Base-by-base conservation (phyloP, 2,113 vertebrate species). In the Cavia porcellus region DNA sequence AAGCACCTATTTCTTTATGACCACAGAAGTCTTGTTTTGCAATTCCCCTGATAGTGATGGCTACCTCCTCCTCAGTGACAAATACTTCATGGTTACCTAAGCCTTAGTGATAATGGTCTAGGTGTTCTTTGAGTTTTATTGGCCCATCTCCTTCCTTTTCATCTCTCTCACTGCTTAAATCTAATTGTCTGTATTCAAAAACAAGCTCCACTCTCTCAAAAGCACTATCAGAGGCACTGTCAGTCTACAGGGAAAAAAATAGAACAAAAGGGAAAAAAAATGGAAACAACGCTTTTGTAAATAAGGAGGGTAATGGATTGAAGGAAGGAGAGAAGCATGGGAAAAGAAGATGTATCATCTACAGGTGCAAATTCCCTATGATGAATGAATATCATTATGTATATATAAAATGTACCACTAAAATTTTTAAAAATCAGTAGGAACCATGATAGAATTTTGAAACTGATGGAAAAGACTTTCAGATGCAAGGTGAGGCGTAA, bases 151-250 rank as follows among this genome's bases (percentile, higher is more conserved):
- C 95, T 94, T 92, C 83, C 86, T 45, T 93, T 94, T 84, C 0
- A 0, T 81, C 90, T 91, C 96, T 95, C 89, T 95, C 95, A 77
- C 93, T 92, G 94, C 84, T 94, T 94, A 96, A 47, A 96, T 88
- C 92, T 97, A 98, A 98, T 98, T 97, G 97, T 97, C 98, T 98
- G 96, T 77, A 98, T 95, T 90, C 97, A 95, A 70, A 98, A 98
- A 97, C 93, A 98, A 98, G 92, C 95, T 97, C 97, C 86, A 97
- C 97, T 96, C 98, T 98, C 98, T 98, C 97, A 82, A 96, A 96
- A 93, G 94, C 93, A 75, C 92, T 82, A 95, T 98, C 98, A 98
- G 97, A 98, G 92, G 79, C 74, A 42, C 97, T 97, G 97, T 98
- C 98, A 97, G 42, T 98, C 96, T 97, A 11, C 0, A 42, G 82